These are phyloP conservation scores for Dromiciops gliroides DNA, from an alignment of 2,113 vertebrate genomes.

Conservation along the genomic window DNA sequence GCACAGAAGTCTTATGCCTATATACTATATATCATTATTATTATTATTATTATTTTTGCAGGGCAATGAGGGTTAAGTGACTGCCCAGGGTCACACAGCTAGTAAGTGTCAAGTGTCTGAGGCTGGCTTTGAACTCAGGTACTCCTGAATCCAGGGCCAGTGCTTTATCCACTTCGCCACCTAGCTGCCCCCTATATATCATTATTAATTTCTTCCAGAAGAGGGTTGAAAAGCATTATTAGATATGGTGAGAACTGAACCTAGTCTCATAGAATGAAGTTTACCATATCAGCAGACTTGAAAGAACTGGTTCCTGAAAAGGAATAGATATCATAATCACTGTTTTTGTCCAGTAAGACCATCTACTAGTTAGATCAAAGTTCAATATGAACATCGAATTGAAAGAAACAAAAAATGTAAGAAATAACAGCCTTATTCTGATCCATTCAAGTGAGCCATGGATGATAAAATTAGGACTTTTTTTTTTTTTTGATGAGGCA, in stretches of 20 bases:
- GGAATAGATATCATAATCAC: background rate
- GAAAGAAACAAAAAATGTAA: background rate
- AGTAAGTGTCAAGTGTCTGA: too few relatives aligned
- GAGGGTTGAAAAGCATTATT: background rate
- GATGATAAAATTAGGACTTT: too few relatives aligned
- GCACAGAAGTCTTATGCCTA: background rate
- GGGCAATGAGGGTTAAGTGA: too few relatives aligned
- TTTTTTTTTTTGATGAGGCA: too few relatives aligned
- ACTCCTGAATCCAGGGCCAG: too few relatives aligned
- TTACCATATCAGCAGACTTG: background rate
- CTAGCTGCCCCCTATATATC: too few relatives aligned
- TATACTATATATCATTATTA: background rate
- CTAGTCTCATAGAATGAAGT: background rate
- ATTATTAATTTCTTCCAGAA: background rate
- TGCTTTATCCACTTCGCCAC: too few relatives aligned
- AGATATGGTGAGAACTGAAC: background rate
- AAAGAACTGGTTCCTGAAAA: background rate
- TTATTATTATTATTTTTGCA: too few relatives aligned
- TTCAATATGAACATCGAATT: background rate
- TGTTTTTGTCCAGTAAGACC: background rate
- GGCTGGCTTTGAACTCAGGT: too few relatives aligned
- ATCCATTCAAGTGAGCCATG: background rate
- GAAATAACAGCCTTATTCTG: background rate
- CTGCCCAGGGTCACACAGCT: too few relatives aligned
- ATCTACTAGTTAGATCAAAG: background rate